Evolutionary conservation across 2,113 vertebrate species (phyloP), one percentile per base, ranked within the genome.

Genomic region (Perca fluviatilis): DNA sequence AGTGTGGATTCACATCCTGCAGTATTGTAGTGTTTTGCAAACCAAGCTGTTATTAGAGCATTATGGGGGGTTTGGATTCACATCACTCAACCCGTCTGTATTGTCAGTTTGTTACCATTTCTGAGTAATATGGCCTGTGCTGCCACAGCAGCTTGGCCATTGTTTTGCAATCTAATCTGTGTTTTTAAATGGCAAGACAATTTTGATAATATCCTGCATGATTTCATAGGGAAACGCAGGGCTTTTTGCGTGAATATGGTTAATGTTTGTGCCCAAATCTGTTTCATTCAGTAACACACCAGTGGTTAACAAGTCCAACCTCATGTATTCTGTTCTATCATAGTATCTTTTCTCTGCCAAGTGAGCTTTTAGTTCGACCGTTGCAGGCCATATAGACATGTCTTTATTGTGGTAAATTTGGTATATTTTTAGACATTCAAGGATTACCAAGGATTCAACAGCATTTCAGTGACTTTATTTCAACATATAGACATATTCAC

Each of bases 101-200:
- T 77, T 66, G 66, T 68, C 60, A 30, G 23, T 80, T 71, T 72
- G 58, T 27, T 64, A 30, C 14, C 73, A 74, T 67, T 67, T 68
- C n/a, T 47, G 57, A 46, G 15, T 23, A 50, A 73, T 5, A 61
- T 49, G 53, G 66, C n/a, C 12, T 16, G 9, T 33, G 54, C 46
- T 65, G 53, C 73, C 73, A 77, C 40, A 43, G 40, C 40, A 43
- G 40, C 40, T 14, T 60, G 54, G 54, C 72, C 68, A 68, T 72
- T 82, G 74, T 74, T 43, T 40, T 21, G 27, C n/a, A 74, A 50
- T 61, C 13, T 11, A 13, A 18, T 7, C 5, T 40, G 2, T 40
- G 11, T 51, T 21, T 19, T 57, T 10, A 61, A 19, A 33, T 54
- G 10, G 7, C 8, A 11, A 46, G 25, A 23, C 36, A 23, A 13